Base-by-base conservation (phyloP, 2,888 invertebrate genomes). In the Silvanus unidentatus region DNA sequence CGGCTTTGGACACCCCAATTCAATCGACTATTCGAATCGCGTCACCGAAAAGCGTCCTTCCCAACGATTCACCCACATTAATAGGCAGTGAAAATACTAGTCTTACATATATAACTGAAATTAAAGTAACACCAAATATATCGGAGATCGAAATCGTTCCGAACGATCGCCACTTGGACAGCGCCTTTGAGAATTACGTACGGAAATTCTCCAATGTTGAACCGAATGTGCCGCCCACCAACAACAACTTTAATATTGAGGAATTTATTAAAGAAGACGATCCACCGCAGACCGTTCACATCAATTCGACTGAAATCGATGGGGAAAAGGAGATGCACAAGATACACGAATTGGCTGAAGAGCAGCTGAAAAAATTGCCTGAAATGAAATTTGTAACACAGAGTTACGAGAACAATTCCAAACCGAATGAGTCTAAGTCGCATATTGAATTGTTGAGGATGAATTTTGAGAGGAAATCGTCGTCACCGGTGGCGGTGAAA, bases 61-160 rank as follows among this genome's bases (percentile, higher is more conserved):
- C 42, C 35, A 43, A 39, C 9, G 43, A 43, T 36, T 15, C 43
- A 12, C 9, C 14, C 5, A 37, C 37, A 10, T n/a, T 12, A n/a
- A n/a, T 12, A 32, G 32, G 56, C 8, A 49, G 22, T 51, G 58
- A 50, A 45, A 58, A 37, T 49, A 55, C 59, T 2, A 62, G 64
- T 9, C 66, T 76, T 59, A 81, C 82, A 16, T 85, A 84, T 60
- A 77, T 86, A 27, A 86, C 85, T 32, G 86, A 86, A 71, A 86
- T 86, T 45, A 82, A 85, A 69, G 85, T 86, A 0, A 70, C 79
- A 1, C 78, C 80, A 11, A 63, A 63, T 41, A 50, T 64, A 8
- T 66, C 66, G 1, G 68, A 68, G 55, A 60, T 68, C 28, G 60
- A 63, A 46, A 59, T 65, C 1, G 57, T 43, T 60, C 53, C 65